Base-by-base conservation (phyloP, 2,113 vertebrate species). In the Gymnogyps californianus region DNA sequence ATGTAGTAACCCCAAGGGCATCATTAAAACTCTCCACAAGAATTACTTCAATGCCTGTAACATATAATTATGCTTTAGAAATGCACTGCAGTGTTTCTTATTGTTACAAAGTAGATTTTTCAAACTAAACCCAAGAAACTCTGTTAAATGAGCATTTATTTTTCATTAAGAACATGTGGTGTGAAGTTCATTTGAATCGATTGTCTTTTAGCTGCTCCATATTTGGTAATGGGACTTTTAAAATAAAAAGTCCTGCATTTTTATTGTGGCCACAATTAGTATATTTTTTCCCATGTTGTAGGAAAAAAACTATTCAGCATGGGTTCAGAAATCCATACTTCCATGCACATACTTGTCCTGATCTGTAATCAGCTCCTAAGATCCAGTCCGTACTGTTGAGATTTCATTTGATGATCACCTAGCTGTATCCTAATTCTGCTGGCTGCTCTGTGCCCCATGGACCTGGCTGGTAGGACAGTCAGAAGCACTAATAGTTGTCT, bases 21-120 rank as follows among this genome's bases (percentile, higher is more conserved):
- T 94, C 26, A 87, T 96, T 94, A 84, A 81, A 89, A 70, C 61
- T 92, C 83, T 93, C 55, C 81, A 86, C 77, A 82, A 79, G 72
- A 95, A 89, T 91, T 83, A 79, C 61, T 79, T 64, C 34, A 64
- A 59, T 89, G 77, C 77, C 72, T 67, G 34, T 75, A 54, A 87
- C 51, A n/a, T 57, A 32, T 91, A 94, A 87, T 95, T 91, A 67
- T 3, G 32, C 74, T 81, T 92, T 72, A 84, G 65, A 82, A 93
- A 54, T 69, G 44, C 42, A 55, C 26, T 77, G n/a, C 46, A 15
- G 32, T 84, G 69, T 89, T 94, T 89, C 47, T 70, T 89, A 38
- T 10, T 78, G 65, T 87, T 87, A 16, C 40, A 67, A 82, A 91
- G 40, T 14, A 71, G 55, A 20, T 82, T 89, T 94, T 97, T 91